These are phyloP conservation scores for Carposina sasakii DNA, from an alignment of 1,140 invertebrate species.

Conservation along the genomic window DNA sequence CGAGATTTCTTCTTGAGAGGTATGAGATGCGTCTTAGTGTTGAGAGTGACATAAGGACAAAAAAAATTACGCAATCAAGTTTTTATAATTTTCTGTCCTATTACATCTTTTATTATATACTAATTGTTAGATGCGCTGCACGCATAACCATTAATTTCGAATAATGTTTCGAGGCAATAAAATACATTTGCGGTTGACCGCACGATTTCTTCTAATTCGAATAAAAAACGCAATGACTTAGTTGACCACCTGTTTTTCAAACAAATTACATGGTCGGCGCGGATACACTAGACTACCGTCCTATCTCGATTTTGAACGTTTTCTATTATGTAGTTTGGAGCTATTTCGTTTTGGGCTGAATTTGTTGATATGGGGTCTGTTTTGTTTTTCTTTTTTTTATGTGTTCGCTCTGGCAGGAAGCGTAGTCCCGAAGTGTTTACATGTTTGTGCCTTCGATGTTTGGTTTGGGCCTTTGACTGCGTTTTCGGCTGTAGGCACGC, in stretches of 20 bases:
- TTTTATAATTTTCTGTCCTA: too few species aligned
- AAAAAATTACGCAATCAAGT: too few species aligned
- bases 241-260: slow-evolving; percentile 49
- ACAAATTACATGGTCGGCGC: slow-evolving; percentile 22
- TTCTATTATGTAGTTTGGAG: slow-evolving; percentile 19
- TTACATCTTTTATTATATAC: too few species aligned
- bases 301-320: slow-evolving; percentile 26
- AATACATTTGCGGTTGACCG: slow-evolving; percentile 50
- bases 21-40: too few species aligned
- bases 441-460: slow-evolving; percentile 50
- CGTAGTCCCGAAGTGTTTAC: slow-evolving; percentile 50
- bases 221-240: slow-evolving; percentile 26
- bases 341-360: slow-evolving; percentile 28
- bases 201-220: slow-evolving; percentile 53
- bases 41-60: too few species aligned
- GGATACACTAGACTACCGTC: slow-evolving; percentile 6
- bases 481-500: slow-evolving; percentile 45
- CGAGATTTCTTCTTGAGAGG: too few species aligned
- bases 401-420: slow-evolving; percentile 33
- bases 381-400: slow-evolving; percentile 28
- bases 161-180: slow-evolving; percentile 24
- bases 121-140: too few species aligned
- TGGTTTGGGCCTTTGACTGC: slow-evolving; percentile 54
- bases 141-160: too few species aligned
- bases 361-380: slow-evolving; percentile 37